These are phyloP conservation scores for Sylvicola fuscatus DNA, from an alignment of 2,888 invertebrate genomes.

Conservation along the genomic window DNA sequence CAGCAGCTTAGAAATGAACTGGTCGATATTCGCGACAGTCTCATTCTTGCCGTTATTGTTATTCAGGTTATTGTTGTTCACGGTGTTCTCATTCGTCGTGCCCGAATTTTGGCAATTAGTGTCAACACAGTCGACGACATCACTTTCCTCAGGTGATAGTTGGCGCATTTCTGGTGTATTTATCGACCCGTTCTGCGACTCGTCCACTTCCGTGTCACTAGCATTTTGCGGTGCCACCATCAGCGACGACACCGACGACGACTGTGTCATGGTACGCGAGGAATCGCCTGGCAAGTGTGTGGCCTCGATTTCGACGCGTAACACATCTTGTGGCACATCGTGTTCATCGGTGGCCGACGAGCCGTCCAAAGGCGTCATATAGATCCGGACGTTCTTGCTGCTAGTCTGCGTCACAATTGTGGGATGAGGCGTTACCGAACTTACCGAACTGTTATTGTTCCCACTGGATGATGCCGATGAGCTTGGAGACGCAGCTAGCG, in stretches of 20 bases:
- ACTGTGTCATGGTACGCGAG: neutral
- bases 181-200: neutral
- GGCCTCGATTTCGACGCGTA: constrained; percentile 6
- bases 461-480: no score
- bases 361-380: constrained; percentile 9
- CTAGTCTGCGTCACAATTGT: constrained; percentile 3
- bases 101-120: neutral
- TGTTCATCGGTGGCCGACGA: constrained; percentile 4
- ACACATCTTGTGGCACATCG: constrained; percentile 7
- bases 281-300: neutral
- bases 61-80: neutral
- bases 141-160: constrained; percentile 3
- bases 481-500: constrained; percentile 2
- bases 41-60: neutral
- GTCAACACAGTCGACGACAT: neutral
- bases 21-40: constrained; percentile 17
- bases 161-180: neutral
- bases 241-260: neutral
- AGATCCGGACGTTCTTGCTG: constrained; percentile 10
- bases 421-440: constrained; percentile 1
- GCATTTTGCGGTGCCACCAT: constrained; percentile 2
- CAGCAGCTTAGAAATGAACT: constrained; percentile 30
- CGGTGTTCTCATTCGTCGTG: neutral
- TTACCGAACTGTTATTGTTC: no score
- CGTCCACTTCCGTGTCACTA: neutral